phyloP scores from a whole-genome alignment of 2,113 vertebrate genomes.

The Peucedramus taeniatus region DNA sequence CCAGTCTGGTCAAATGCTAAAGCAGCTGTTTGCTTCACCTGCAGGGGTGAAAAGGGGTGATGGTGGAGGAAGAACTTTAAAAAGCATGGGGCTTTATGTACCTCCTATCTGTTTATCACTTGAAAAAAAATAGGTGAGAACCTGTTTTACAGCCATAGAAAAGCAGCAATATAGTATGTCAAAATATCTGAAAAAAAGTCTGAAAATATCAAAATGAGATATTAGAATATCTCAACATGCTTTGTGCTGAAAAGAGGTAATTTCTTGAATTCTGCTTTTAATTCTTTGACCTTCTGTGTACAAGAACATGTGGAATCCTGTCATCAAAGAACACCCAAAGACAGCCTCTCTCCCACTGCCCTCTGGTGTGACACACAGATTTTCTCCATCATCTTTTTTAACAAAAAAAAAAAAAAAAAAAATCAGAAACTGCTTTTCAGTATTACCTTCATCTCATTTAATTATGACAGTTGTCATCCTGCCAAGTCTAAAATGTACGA shows the following conservation, averaged over 20 bases:
- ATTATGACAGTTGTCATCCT: conserved; percentile 16
- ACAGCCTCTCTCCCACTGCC: neutral
- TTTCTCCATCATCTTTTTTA: neutral
- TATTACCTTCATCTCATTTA: conserved; percentile 1
- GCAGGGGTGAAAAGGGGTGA: neutral
- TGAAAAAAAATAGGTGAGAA: neutral
- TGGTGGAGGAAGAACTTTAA: neutral
- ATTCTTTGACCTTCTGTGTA: neutral
- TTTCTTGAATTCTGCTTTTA: conserved; percentile 21
- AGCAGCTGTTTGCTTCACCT: neutral
- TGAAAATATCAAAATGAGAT: neutral
- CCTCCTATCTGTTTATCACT: neutral
- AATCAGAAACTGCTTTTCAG: neutral
- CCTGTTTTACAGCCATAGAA: neutral
- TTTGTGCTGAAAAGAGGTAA: neutral
- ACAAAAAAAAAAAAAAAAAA: neutral
- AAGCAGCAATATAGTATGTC: neutral
- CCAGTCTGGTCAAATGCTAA: neutral
- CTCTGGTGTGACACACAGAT: neutral
- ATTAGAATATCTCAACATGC: neutral
- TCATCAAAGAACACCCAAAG: neutral
- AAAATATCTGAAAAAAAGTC: neutral
- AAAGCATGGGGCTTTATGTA: neutral
- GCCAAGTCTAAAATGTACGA: neutral
- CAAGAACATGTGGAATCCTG: neutral